phyloP scores from a whole-genome alignment of 2,797 vertebrate genomes.

The Catamblyrhynchus diadema region DNA sequence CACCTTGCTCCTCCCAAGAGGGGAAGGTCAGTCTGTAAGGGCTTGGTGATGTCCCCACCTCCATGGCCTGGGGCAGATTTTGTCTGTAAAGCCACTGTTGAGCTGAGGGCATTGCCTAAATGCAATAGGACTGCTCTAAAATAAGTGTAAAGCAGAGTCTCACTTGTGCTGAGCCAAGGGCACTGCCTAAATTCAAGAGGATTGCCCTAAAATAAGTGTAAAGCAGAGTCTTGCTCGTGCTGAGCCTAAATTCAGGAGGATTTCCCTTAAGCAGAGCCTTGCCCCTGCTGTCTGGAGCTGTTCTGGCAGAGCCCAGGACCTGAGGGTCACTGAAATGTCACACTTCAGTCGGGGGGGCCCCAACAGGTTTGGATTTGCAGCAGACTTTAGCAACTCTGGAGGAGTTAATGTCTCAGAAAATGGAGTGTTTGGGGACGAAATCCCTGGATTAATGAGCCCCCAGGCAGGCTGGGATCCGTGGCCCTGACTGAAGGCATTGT shows the following conservation, averaged over 20 bases:
- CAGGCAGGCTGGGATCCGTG: neutral
- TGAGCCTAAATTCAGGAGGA: neutral
- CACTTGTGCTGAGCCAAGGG: neutral
- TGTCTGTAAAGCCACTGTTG: neutral
- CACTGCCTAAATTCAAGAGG: neutral
- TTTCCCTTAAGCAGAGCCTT: neutral
- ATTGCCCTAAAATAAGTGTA: neutral
- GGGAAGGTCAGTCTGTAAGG: accelerated
- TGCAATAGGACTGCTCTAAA: no score
- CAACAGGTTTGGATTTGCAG: slow-evolving; percentile 22
- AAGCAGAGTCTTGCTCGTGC: no score
- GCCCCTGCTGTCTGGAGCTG: neutral
- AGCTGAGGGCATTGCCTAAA: neutral
- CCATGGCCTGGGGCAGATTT: neutral
- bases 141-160: no score
- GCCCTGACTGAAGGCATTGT: slow-evolving; percentile 11
- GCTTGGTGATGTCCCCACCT: neutral
- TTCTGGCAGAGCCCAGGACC: neutral
- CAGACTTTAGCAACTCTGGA: neutral
- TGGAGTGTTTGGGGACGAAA: slow-evolving; percentile 19
- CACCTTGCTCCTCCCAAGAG: neutral
- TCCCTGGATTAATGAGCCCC: slow-evolving; percentile 21
- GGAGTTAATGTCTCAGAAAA: slow-evolving; percentile 36
- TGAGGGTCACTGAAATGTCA: neutral
- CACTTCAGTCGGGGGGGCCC: neutral